These are phyloP conservation scores for Drosophila nigrodunni DNA, from an alignment of 1,140 invertebrate genomes.

Conservation along the genomic window DNA sequence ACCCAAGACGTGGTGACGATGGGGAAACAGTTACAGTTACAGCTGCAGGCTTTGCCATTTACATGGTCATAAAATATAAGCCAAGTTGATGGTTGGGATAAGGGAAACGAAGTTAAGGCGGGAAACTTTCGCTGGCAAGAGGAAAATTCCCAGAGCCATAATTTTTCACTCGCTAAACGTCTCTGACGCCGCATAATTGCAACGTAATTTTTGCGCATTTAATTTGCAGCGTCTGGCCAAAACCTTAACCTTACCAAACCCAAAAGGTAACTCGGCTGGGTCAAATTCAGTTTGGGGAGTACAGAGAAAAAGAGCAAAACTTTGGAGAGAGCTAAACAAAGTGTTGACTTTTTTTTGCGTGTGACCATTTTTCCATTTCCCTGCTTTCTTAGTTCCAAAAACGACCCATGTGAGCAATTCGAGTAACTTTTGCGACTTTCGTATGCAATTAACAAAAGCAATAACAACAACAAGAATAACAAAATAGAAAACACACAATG, in stretches of 20 bases:
- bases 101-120: neutral
- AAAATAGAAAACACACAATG: conserved; percentile 28
- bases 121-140: conserved; percentile 61
- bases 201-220: conserved; percentile 76
- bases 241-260: conserved; percentile 64
- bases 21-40: conserved; percentile 1
- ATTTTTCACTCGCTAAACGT: conserved; percentile 69
- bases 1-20: conserved; percentile 4
- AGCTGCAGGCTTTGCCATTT: conserved; percentile 53
- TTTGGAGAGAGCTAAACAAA: conserved; percentile 14
- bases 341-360: conserved; percentile 48
- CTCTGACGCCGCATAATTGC: conserved; percentile 77
- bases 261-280: neutral
- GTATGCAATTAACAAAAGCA: conserved; percentile 60
- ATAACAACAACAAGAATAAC: neutral
- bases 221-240: conserved; percentile 66
- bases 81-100: conserved; percentile 25
- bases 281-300: conserved; percentile 22
- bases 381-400: conserved; percentile 15
- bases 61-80: conserved; percentile 68
- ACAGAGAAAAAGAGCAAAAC: neutral
- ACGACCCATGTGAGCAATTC: conserved; percentile 33
- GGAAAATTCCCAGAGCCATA: conserved; percentile 72
- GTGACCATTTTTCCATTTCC: conserved; percentile 48
- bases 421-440: conserved; percentile 29